Evolutionary conservation across 2,797 vertebrate species (phyloP).

Genomic region (Gambusia yucatana): DNA sequence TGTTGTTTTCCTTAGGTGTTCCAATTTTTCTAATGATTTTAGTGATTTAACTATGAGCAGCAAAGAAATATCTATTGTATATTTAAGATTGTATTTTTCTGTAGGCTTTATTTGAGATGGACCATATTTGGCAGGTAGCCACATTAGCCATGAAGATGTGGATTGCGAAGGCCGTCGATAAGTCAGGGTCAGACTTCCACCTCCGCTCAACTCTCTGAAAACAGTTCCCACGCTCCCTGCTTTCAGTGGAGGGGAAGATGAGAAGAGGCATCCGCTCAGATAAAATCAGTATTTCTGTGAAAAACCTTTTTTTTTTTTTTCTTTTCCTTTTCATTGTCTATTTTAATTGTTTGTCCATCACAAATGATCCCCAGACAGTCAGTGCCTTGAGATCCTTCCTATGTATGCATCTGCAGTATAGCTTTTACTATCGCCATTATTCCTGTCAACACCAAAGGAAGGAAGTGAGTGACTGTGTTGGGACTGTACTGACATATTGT

Average conservation of each 20-base stretch:
- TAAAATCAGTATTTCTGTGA: constrained; percentile 30
- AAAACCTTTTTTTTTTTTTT: background rate
- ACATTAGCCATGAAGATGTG: constrained; percentile 44
- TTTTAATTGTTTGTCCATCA: background rate
- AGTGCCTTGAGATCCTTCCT: background rate
- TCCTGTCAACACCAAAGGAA: background rate
- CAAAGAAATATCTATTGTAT: constrained; percentile 10
- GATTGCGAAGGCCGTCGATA: constrained; percentile 48
- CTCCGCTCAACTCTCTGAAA: constrained; percentile 52
- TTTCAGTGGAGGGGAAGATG: constrained; percentile 37
- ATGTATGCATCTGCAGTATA: background rate
- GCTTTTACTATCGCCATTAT: background rate
- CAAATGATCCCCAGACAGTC: background rate
- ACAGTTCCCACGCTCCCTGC: constrained; percentile 72
- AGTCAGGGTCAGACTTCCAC: constrained; percentile 62
- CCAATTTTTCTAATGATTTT: background rate
- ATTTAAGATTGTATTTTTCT: constrained; percentile 28
- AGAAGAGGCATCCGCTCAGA: constrained; percentile 38
- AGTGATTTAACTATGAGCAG: background rate
- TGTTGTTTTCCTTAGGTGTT: background rate
- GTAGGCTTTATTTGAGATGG: constrained; percentile 34
- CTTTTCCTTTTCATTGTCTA: background rate
- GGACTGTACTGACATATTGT: background rate
- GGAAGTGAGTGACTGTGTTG: background rate
- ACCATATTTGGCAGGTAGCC: constrained; percentile 47